phyloP scores from a whole-genome alignment of 2,888 invertebrate genomes.

The Cetonia aurata region DNA sequence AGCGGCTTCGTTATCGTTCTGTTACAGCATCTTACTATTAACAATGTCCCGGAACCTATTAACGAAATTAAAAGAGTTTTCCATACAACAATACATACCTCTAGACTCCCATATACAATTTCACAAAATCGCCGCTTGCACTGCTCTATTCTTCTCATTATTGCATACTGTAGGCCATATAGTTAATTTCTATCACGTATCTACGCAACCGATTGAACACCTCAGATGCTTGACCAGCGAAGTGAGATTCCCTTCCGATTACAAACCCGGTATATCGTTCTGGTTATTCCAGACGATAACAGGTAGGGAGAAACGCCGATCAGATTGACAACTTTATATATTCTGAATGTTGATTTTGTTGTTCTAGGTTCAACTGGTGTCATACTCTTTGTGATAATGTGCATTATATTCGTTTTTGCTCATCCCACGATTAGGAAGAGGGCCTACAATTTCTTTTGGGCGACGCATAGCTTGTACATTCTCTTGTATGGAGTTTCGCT shows the following conservation, averaged over 20 bases:
- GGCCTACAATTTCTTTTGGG: slow-evolving; percentile 96
- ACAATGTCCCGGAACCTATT: slow-evolving; percentile 95
- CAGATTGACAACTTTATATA: no score
- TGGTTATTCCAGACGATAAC: slow-evolving; percentile 97
- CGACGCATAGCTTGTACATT: slow-evolving; percentile 91
- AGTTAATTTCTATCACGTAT: slow-evolving; percentile 97
- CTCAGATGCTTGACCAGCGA: slow-evolving; percentile 93
- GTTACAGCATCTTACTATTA: slow-evolving; percentile 89
- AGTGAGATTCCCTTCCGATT: slow-evolving; percentile 94
- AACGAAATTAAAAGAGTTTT: slow-evolving; percentile 93
- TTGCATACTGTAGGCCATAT: slow-evolving; percentile 95
- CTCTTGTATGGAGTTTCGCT: slow-evolving; percentile 87
- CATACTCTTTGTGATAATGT: slow-evolving; percentile 89
- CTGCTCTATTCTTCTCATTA: slow-evolving; percentile 92
- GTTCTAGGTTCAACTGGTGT: slow-evolving; percentile 86
- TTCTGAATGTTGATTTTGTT: background rate
- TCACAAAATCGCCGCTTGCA: slow-evolving; percentile 96
- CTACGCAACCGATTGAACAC: slow-evolving; percentile 94
- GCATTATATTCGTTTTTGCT: slow-evolving; percentile 96
- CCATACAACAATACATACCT: slow-evolving; percentile 94
- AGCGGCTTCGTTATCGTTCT: slow-evolving; percentile 94
- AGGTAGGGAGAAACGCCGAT: slow-evolving; percentile 69
- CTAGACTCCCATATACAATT: slow-evolving; percentile 96
- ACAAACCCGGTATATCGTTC: slow-evolving; percentile 92
- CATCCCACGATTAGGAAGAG: slow-evolving; percentile 92